A percentile compares a stretch with the other conserved stretches of the same genome.
These are phyloP conservation scores for Orthonyx spaldingii DNA, from an alignment of 2,113 vertebrate genomes.

Conservation along the genomic window DNA sequence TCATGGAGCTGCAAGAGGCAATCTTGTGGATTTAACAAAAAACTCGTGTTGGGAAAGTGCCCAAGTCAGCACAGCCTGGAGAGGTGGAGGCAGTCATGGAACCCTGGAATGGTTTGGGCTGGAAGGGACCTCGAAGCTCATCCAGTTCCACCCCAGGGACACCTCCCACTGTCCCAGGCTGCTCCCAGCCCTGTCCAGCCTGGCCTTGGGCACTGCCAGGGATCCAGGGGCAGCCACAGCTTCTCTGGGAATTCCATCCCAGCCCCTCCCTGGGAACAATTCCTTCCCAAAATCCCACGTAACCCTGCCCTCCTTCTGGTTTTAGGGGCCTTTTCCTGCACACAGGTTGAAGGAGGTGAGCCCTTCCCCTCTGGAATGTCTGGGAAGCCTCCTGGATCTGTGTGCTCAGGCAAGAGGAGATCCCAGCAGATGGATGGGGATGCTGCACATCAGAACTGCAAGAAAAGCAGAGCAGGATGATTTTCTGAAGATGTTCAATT, in stretches of 20 bases:
- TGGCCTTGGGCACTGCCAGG: background rate
- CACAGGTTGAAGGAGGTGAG: background rate
- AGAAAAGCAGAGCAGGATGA: background rate
- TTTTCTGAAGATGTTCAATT: background rate
- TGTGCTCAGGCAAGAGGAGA: background rate
- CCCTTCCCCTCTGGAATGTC: background rate
- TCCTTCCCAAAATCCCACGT: background rate
- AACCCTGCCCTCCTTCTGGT: fast-evolving
- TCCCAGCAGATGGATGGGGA: fast-evolving
- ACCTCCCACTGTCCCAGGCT: background rate
- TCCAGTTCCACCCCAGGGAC: background rate
- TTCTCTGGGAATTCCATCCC: background rate
- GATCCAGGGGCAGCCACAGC: background rate
- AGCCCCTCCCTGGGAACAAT: background rate
- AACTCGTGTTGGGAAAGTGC: background rate
- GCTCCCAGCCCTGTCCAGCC: background rate
- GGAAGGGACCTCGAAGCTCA: background rate
- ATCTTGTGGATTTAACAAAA: background rate
- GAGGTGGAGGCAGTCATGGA: too few species aligned
- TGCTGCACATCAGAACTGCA: background rate
- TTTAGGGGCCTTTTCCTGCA: background rate
- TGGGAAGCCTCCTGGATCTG: fast-evolving
- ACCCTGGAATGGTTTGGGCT: background rate
- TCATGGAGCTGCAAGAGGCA: background rate
- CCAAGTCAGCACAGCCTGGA: fast-evolving